Percentiles rank a stretch among this genome's conserved stretches.
phyloP scores from a whole-genome alignment of 2,797 vertebrate species.

The Acanthis flammea region DNA sequence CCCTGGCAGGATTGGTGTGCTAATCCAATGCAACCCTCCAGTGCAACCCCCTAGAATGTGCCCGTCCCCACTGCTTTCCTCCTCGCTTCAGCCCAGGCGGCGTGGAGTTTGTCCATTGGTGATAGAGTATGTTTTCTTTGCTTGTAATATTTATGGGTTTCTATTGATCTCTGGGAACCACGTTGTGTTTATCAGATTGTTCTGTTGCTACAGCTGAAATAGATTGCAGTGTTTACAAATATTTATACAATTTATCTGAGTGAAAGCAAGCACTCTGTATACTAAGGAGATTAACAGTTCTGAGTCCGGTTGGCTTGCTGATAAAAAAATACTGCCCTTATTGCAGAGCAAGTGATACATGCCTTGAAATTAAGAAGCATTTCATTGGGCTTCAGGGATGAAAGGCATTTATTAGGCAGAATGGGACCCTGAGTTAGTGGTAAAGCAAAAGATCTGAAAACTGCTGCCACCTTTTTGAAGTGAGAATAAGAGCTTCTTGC shows the following conservation, averaged over 20 bases:
- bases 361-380: constrained; percentile 48
- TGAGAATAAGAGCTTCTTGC: constrained; percentile 21
- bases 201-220: constrained; percentile 52
- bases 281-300: constrained; percentile 23
- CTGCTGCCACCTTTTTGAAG: constrained; percentile 35
- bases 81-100: not conserved
- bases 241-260: constrained; percentile 60
- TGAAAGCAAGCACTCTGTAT: constrained; percentile 26
- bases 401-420: constrained; percentile 57
- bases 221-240: constrained; percentile 61
- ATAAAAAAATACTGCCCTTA: not conserved
- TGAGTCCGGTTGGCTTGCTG: not conserved
- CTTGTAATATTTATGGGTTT: constrained; percentile 30
- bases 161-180: constrained; percentile 50
- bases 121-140: not conserved
- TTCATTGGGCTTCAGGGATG: constrained; percentile 34
- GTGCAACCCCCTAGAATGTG: not conserved
- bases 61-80: fast-evolving
- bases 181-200: constrained; percentile 51
- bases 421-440: not conserved
- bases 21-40: not conserved
- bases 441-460: constrained; percentile 49
- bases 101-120: not conserved
- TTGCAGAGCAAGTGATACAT: not conserved
- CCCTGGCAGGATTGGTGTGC: fast-evolving